Base-by-base conservation (phyloP, 2,113 vertebrate genomes). In the Scalopus aquaticus region DNA sequence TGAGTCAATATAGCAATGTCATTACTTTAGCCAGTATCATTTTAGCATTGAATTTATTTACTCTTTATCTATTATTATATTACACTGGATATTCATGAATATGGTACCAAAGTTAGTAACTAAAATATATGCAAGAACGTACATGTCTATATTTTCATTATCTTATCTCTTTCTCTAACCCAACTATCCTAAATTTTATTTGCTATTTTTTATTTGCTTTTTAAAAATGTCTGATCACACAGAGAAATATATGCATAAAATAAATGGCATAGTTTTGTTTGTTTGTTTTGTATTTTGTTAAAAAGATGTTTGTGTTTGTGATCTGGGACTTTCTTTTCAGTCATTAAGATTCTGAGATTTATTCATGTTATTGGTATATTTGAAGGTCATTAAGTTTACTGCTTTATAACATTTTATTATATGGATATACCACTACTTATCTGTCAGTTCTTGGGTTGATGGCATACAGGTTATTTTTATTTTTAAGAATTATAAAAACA, bases 131-230 rank as follows among this genome's bases (percentile, higher is more conserved):
- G 2, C 2, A 79, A 17, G 32, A 56, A 72, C 20, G 46, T 32
- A 44, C 26, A 54, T 32, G 22, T 22, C 26, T 79, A 3, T 70
- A 9, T 60, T 60, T 82, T 13, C 24, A 30, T 67, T 51, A 65
- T 67, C 46, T 87, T 69, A 4, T 46, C 17, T 64, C 1, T 69
- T 73, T 88, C 49, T 90, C 76, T 7, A 62, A 67, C 11, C 16
- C 8, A 39, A 6, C 20, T 46, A 12, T 54, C 3, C n/a, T 64
- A 72, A n/a, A n/a, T 39, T 62, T 91, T 79, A 11, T 39, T 24
- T 81, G 74, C 77, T 49, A 74, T 22, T 89, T 95, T 94, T 90
- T 44, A 39, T 86, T 60, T 78, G 12, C 24, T 91, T 91, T 92
- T 60, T 74, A 74, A 85, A 67, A 70, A 85, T 11, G 7, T 60